A percentile compares a stretch with the other conserved stretches of the same genome.
Evolutionary conservation across 1,140 invertebrate genomes (phyloP).

Genomic region (Megalopta genalis): DNA sequence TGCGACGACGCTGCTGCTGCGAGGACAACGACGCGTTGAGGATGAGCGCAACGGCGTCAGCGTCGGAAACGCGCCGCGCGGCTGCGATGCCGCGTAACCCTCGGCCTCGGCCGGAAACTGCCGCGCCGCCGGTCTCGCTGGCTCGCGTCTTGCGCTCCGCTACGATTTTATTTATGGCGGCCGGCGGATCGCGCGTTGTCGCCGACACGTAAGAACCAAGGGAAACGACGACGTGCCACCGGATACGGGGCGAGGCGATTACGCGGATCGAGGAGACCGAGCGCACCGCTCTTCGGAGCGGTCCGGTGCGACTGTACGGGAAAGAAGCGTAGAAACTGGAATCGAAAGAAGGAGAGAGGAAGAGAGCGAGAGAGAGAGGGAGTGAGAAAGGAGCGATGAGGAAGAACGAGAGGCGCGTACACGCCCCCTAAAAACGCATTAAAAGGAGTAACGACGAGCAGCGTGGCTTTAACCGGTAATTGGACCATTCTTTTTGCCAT

Average conservation of each 20-base stretch:
- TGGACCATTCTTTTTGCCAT: conserved; percentile 72
- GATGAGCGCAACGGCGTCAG: background rate
- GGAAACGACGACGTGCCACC: background rate
- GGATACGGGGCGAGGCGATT: background rate
- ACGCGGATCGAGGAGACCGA: background rate
- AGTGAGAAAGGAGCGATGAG: background rate
- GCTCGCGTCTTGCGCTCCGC: background rate
- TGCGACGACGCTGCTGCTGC: too few species aligned
- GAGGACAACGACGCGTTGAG: background rate
- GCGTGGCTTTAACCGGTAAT: conserved; percentile 67
- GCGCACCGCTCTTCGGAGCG: too few species aligned
- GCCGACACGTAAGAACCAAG: background rate
- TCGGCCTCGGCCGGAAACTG: conserved; percentile 36
- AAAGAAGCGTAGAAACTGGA: background rate
- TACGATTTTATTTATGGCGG: conserved; percentile 16
- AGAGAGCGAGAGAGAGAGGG: background rate
- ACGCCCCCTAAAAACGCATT: conserved; percentile 34
- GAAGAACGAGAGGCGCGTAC: background rate
- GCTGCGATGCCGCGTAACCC: conserved; percentile 24
- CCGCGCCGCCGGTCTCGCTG: background rate
- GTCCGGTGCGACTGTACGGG: too few species aligned
- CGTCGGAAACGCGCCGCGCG: background rate
- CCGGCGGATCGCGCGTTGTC: background rate
- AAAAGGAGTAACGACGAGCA: conserved; percentile 41
- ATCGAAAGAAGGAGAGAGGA: too few species aligned